Percentiles rank a stretch among this genome's conserved stretches.
Conservation (phyloP, 2,888 invertebrate species). For the Drosophila bunnanda region DNA sequence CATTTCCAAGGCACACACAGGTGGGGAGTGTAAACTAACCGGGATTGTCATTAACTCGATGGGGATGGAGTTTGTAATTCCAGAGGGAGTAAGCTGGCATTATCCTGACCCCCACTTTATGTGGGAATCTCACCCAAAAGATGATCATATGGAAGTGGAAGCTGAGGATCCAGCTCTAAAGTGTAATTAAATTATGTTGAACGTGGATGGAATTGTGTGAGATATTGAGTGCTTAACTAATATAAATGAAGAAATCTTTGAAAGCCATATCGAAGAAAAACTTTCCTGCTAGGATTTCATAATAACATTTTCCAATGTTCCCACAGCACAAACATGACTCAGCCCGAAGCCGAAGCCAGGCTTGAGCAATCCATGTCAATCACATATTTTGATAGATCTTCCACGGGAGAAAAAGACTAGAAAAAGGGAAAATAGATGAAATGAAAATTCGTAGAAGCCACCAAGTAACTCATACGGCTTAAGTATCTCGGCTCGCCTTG, state of each 20-base stretch:
- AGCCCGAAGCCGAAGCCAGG: conserved; percentile 35
- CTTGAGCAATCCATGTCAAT: conserved; percentile 61
- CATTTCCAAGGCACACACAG: conserved; percentile 26
- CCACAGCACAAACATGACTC: conserved; percentile 59
- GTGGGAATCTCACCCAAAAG: background rate
- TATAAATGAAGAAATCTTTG: background rate
- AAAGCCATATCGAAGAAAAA: background rate
- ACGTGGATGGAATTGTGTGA: background rate
- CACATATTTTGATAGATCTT: conserved; percentile 40
- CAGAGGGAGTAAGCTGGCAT: conserved; percentile 17
- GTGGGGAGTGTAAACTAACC: conserved; percentile 44
- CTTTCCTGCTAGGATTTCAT: conserved; percentile 27
- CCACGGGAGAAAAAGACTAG: background rate
- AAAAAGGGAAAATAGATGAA: conserved; percentile 31
- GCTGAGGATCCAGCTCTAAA: background rate
- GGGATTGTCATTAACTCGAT: conserved; percentile 17
- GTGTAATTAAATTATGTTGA: background rate
- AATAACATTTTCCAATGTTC: conserved; percentile 46
- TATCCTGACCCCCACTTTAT: conserved; percentile 7
- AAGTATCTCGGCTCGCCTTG: conserved; percentile 5
- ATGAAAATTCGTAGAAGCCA: conserved; percentile 30
- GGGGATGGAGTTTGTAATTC: conserved; percentile 7
- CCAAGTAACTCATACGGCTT: background rate
- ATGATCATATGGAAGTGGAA: background rate
- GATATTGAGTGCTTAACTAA: background rate